Evolutionary conservation across 2,797 vertebrate species (phyloP).

Genomic region (Gallinago nigripennis): DNA sequence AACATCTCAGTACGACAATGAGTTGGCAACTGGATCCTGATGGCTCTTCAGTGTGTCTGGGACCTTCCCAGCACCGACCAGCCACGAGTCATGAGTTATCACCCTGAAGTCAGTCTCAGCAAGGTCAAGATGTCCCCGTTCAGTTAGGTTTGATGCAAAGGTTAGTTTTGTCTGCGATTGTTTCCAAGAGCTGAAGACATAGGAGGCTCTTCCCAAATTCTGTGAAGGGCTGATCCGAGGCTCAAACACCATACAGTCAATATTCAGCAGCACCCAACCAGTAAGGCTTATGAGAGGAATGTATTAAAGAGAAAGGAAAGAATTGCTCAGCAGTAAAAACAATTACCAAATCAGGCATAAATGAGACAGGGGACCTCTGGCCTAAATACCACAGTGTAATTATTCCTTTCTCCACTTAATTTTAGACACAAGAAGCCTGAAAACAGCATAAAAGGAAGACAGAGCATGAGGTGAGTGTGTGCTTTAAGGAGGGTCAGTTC

Average conservation of each 20-base stretch:
- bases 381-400: not conserved
- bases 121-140: not conserved
- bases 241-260: not conserved
- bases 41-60: not conserved
- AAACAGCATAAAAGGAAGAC: not conserved
- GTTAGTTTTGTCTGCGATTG: not conserved
- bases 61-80: not conserved
- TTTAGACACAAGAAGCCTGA: not conserved
- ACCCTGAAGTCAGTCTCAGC: not conserved
- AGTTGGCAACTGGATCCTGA: not conserved
- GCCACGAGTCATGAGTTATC: not conserved
- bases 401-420: not conserved
- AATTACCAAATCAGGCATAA: not conserved
- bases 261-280: not conserved
- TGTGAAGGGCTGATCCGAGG: not conserved
- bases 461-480: not conserved
- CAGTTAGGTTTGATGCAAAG: not conserved
- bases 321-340: not conserved
- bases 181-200: not conserved
- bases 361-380: not conserved
- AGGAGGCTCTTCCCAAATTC: not conserved
- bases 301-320: not conserved
- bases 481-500: not conserved
- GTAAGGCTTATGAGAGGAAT: not conserved
- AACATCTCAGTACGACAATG: not conserved